Evolutionary conservation across 2,888 invertebrate genomes (phyloP).

Genomic region (Plebejus anna): DNA sequence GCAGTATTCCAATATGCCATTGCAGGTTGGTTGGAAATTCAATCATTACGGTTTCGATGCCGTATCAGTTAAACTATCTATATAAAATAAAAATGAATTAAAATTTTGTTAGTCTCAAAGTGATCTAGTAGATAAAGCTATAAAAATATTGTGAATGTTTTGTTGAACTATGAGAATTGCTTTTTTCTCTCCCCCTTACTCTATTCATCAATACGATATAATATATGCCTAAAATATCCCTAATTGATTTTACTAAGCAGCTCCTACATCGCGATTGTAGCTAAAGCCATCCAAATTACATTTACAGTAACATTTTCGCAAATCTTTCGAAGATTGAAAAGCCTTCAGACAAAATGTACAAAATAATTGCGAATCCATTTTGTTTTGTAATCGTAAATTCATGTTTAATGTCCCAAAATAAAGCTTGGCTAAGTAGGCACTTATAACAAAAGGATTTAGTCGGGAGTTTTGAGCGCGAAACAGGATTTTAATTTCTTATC

Average conservation of each 20-base stretch:
- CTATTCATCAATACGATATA: neutral
- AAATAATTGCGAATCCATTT: conserved; percentile 16
- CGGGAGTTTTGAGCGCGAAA: conserved; percentile 55
- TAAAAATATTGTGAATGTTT: too few relatives aligned
- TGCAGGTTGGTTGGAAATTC: neutral
- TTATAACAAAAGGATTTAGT: conserved; percentile 70
- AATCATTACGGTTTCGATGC: neutral
- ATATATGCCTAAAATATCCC: neutral
- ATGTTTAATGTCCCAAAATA: conserved; percentile 42
- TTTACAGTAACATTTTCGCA: neutral
- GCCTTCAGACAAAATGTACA: conserved; percentile 10
- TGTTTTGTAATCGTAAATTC: conserved; percentile 28
- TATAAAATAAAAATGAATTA: too few relatives aligned
- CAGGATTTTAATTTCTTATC: conserved; percentile 46
- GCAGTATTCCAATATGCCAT: neutral
- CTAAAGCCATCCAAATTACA: neutral
- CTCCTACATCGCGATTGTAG: neutral
- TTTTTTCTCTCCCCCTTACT: too few relatives aligned
- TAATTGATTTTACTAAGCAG: neutral
- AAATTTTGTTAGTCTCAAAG: too few relatives aligned
- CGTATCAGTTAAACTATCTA: too few relatives aligned
- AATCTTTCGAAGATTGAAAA: neutral
- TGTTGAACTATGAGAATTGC: too few relatives aligned
- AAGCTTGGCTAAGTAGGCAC: conserved; percentile 56
- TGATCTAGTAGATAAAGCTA: too few relatives aligned